phyloP scores from a whole-genome alignment of 37 sponge, comb jelly and placozoan genomes.

The Ianthella basta region DNA sequence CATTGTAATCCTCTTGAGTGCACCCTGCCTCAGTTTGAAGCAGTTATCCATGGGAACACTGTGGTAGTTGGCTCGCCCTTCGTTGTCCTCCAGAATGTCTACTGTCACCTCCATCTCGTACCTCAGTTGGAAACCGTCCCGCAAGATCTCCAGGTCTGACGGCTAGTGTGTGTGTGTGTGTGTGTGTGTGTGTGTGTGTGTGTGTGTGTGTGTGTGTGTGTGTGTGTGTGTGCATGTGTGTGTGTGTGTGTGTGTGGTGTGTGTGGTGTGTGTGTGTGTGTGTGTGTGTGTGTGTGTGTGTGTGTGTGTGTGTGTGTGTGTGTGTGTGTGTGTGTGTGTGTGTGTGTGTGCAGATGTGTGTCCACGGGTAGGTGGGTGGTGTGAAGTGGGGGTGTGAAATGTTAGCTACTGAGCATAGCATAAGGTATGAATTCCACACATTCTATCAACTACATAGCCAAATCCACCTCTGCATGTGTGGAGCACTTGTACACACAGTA shows the following conservation, averaged over 20 bases:
- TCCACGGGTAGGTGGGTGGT: neutral
- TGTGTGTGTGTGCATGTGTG: slow-evolving; percentile 33
- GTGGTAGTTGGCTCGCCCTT: slow-evolving; percentile 60
- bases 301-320: slow-evolving; percentile 33
- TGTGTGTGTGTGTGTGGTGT: slow-evolving; percentile 29
- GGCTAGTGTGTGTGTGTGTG: slow-evolving; percentile 15
- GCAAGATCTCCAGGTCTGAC: slow-evolving; percentile 28
- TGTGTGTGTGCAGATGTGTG: slow-evolving; percentile 30
- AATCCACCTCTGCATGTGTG: neutral
- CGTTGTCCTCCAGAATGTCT: slow-evolving; percentile 80
- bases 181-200: neutral
- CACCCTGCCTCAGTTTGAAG: slow-evolving; percentile 73
- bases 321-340: slow-evolving; percentile 33
- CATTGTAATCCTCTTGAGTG: slow-evolving; percentile 59
- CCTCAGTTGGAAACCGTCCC: slow-evolving; percentile 34
- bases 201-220: neutral
- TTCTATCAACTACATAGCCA: neutral
- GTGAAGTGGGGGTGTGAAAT: neutral
- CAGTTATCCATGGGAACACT: slow-evolving; percentile 69
- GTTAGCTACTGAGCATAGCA: neutral
- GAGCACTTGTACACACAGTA: neutral
- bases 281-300: slow-evolving; percentile 28
- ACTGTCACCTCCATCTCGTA: slow-evolving; percentile 65
- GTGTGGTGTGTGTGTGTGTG: neutral
- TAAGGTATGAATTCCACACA: neutral